These are phyloP conservation scores for Andrena haemorrhoa DNA, from an alignment of 2,888 invertebrate species.

Conservation along the genomic window DNA sequence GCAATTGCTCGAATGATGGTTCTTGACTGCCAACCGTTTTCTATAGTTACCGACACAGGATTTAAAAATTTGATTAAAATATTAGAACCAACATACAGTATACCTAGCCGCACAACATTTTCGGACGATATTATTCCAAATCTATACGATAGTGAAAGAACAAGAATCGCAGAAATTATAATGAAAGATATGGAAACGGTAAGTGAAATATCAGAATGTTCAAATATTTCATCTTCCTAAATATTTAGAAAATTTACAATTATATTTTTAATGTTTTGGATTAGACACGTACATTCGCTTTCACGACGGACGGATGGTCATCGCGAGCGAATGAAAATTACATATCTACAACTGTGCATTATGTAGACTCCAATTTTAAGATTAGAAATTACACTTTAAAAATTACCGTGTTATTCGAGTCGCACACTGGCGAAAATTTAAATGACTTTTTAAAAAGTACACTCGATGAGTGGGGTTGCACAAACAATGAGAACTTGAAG, in stretches of 20 bases:
- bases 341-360: background rate
- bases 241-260: background rate
- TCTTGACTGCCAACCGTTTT: background rate
- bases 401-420: background rate
- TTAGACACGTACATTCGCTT: background rate
- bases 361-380: background rate
- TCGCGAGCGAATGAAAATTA: conserved; percentile 2
- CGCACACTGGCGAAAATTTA: conserved; percentile 1
- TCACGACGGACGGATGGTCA: background rate
- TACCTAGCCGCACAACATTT: background rate
- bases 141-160: too few species aligned
- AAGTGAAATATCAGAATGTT: too few species aligned
- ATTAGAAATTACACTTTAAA: background rate
- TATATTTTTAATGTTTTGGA: background rate
- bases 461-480: background rate
- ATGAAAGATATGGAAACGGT: too few species aligned
- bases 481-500: background rate
- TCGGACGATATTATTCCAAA: too few species aligned
- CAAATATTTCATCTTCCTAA: too few species aligned
- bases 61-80: background rate
- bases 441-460: background rate
- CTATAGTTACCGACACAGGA: background rate
- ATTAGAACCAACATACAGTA: background rate
- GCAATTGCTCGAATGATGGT: background rate
- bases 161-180: too few species aligned